Conservation (phyloP, 2,797 vertebrate species). For the Pitangus sulphuratus region DNA sequence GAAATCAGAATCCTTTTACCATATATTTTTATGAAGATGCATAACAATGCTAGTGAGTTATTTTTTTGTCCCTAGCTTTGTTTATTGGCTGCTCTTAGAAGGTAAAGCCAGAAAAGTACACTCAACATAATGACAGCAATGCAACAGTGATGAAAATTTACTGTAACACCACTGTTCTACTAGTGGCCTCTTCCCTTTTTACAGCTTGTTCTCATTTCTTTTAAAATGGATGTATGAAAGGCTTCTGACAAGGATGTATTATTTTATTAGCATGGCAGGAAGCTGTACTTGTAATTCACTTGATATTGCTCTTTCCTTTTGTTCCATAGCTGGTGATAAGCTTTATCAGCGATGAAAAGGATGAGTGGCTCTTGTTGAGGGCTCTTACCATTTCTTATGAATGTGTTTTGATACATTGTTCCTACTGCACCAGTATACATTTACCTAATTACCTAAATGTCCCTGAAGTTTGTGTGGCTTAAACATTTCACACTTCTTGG, state of each 20-base stretch:
- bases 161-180: background rate
- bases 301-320: slow-evolving; percentile 4
- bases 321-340: background rate
- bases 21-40: background rate
- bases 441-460: background rate
- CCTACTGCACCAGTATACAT: background rate
- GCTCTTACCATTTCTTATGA: background rate
- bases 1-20: background rate
- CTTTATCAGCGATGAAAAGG: background rate
- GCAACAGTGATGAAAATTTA: background rate
- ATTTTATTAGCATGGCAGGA: background rate
- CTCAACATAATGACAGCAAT: background rate
- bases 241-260: background rate
- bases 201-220: background rate
- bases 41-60: background rate
- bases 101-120: background rate
- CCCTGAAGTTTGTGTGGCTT: background rate
- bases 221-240: background rate
- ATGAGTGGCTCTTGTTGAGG: background rate
- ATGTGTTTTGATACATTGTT: background rate
- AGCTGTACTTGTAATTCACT: slow-evolving; percentile 2
- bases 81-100: background rate
- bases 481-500: background rate
- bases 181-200: background rate
- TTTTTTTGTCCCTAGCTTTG: background rate